Conservation (phyloP, 1,140 invertebrate genomes). For the Cydia strobilella region DNA sequence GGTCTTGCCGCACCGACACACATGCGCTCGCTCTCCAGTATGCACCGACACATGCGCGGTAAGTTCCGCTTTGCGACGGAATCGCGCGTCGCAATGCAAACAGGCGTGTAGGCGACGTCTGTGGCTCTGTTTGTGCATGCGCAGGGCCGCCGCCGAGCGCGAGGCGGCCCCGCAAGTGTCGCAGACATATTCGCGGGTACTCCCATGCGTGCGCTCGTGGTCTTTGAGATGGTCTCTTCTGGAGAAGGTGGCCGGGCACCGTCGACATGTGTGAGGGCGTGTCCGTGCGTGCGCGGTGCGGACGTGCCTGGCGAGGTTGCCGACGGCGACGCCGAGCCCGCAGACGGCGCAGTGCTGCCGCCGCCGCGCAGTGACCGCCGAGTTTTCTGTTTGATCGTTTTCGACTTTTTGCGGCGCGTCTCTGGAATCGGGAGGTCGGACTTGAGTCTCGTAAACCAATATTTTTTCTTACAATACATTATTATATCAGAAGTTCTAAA, state of each 20-base stretch:
- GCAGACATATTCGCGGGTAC: conserved; percentile 81
- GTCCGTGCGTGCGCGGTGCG: conserved; percentile 72
- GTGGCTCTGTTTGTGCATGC: conserved; percentile 58
- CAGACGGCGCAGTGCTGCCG: conserved; percentile 56
- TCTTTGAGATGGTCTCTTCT: conserved; percentile 70
- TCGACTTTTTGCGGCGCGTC: conserved; percentile 30
- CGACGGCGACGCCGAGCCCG: conserved; percentile 58
- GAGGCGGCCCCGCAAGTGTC: conserved; percentile 58
- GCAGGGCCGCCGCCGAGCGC: conserved; percentile 54
- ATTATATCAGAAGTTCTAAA: background rate
- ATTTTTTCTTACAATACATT: background rate
- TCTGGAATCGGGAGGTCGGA: conserved; percentile 27
- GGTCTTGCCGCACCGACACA: conserved; percentile 53
- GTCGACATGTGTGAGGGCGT: conserved; percentile 76
- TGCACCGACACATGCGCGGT: conserved; percentile 58
- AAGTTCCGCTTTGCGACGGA: conserved; percentile 52
- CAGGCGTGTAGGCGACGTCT: conserved; percentile 43
- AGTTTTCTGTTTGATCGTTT: conserved; percentile 34
- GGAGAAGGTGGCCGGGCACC: conserved; percentile 77
- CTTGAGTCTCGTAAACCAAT: background rate
- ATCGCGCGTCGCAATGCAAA: conserved; percentile 61
- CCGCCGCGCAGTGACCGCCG: conserved; percentile 59
- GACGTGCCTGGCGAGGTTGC: conserved; percentile 76
- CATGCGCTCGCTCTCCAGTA: conserved; percentile 53
- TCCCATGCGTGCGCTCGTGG: conserved; percentile 77